These are phyloP conservation scores for Heliopora coerulea DNA, from an alignment of 92 coral and sea anemone species.

Conservation along the genomic window DNA sequence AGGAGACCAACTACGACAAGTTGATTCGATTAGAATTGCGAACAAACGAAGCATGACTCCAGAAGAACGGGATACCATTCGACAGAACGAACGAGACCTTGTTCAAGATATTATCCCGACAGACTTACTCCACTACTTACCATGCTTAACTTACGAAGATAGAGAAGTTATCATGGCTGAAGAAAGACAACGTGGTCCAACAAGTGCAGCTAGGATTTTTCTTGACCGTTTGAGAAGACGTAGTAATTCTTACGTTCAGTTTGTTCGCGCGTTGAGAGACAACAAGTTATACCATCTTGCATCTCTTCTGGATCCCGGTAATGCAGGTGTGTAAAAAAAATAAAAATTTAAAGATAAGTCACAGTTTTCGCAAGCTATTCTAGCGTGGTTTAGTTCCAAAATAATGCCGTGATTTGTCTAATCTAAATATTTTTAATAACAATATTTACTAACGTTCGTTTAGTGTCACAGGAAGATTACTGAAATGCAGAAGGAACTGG, in stretches of 20 bases:
- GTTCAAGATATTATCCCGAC: constrained; percentile 54
- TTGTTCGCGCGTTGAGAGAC: constrained; percentile 46
- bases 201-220: constrained; percentile 45
- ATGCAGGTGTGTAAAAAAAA: constrained; percentile 38
- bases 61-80: constrained; percentile 45
- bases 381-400: too few relatives aligned
- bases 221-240: constrained; percentile 50
- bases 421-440: too few relatives aligned
- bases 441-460: too few relatives aligned
- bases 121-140: constrained; percentile 54
- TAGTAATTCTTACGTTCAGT: constrained; percentile 32
- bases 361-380: too few relatives aligned
- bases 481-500: too few relatives aligned
- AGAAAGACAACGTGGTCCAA: constrained; percentile 49
- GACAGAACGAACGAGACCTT: constrained; percentile 30
- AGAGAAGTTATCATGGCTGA: constrained; percentile 52
- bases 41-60: constrained; percentile 50
- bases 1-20: neutral
- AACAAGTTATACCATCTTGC: constrained; percentile 50
- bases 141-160: constrained; percentile 67
- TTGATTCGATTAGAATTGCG: neutral
- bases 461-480: too few relatives aligned
- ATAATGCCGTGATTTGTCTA: too few relatives aligned
- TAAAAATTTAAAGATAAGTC: too few relatives aligned
- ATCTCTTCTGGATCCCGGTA: constrained; percentile 50